Percentiles rank a stretch among this genome's conserved stretches.
These are phyloP conservation scores for Polypterus bichir DNA, from an alignment of 2,113 vertebrate species.

Conservation along the genomic window DNA sequence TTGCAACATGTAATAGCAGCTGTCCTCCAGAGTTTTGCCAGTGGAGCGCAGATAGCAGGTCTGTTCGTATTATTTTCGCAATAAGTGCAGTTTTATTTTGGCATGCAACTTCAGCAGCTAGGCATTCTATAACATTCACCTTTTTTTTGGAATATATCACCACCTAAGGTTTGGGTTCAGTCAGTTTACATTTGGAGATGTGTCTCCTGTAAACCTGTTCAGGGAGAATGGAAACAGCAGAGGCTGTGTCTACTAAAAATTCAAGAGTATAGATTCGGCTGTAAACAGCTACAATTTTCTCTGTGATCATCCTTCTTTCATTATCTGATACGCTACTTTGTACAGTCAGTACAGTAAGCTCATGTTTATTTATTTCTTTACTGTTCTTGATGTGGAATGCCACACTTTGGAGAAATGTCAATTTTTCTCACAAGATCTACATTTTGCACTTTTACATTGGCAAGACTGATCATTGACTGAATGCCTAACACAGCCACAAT, in stretches of 20 bases:
- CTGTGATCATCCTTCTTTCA: background rate
- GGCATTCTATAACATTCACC: too few species aligned
- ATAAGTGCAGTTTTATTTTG: too few species aligned
- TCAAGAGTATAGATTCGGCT: background rate
- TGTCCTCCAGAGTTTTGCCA: too few species aligned
- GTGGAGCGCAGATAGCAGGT: too few species aligned
- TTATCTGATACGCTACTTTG: background rate
- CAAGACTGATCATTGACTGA: background rate
- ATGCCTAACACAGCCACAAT: background rate
- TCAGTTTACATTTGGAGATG: background rate
- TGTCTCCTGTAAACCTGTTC: background rate
- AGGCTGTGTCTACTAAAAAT: background rate
- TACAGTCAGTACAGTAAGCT: background rate
- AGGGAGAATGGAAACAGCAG: background rate
- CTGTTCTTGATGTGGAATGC: background rate
- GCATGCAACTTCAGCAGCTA: too few species aligned
- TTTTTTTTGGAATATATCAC: background rate
- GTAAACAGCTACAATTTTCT: background rate
- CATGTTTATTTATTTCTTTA: background rate
- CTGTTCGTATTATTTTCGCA: too few species aligned
- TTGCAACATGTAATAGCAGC: too few species aligned
- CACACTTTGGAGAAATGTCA: background rate
- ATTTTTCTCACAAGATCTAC: background rate
- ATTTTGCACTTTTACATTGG: background rate
- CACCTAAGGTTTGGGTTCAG: background rate